Evolutionary conservation across 2,113 vertebrate genomes (phyloP).

Genomic region (Candoia aspera): DNA sequence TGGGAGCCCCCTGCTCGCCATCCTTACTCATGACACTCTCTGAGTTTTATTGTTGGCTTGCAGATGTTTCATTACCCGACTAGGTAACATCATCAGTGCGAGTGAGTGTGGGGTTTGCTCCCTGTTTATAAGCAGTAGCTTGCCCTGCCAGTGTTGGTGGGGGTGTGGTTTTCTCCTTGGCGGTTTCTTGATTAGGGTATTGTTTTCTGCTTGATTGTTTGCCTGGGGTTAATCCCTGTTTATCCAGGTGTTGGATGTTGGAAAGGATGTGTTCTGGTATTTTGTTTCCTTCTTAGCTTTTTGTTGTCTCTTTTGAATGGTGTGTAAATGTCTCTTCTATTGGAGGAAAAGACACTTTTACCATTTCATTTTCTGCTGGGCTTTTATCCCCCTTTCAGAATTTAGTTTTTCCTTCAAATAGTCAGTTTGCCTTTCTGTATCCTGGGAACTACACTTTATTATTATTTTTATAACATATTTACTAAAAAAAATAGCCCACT

Average conservation of each 20-base stretch:
- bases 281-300: background rate
- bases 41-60: background rate
- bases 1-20: no score
- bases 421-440: background rate
- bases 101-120: background rate
- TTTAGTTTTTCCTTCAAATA: background rate
- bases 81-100: background rate
- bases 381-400: background rate
- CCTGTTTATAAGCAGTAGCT: background rate
- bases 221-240: background rate
- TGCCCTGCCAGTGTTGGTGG: background rate
- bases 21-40: no score
- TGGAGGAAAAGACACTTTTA: background rate
- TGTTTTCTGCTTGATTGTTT: background rate
- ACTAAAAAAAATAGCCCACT: background rate
- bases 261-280: background rate
- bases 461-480: background rate
- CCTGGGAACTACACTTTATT: background rate
- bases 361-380: background rate
- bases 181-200: background rate
- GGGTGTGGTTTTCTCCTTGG: background rate
- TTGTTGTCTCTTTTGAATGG: background rate
- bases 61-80: background rate
- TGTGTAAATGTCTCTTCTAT: background rate
- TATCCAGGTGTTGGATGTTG: background rate